Conservation (phyloP, 2,113 vertebrate genomes). For the Lophius piscatorius region DNA sequence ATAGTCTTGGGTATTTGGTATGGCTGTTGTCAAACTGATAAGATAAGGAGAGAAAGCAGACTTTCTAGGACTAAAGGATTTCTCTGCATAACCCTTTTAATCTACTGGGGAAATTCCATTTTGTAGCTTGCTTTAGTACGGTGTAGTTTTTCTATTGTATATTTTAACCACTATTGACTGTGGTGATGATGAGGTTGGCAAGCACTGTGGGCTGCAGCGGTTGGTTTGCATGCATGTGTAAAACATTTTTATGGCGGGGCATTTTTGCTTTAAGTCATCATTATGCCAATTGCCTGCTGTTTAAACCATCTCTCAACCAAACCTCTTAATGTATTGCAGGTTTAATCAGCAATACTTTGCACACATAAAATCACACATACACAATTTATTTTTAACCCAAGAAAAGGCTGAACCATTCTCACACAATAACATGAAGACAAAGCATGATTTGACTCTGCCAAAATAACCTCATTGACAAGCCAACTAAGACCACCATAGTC, state of each 20-base stretch:
- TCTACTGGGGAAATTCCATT: no score
- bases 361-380: constrained; percentile 28
- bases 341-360: constrained; percentile 67
- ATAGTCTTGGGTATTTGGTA: background rate
- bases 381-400: constrained; percentile 74
- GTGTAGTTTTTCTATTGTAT: constrained; percentile 30
- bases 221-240: constrained; percentile 22
- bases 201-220: constrained; percentile 7
- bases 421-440: constrained; percentile 73
- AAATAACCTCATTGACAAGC: constrained; percentile 44
- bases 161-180: constrained; percentile 43
- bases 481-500: constrained; percentile 32
- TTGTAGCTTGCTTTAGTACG: constrained; percentile 29
- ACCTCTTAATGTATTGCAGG: constrained; percentile 68
- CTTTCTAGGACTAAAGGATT: no score
- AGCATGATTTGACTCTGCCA: constrained; percentile 65
- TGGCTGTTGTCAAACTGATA: constrained; percentile 5
- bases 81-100: no score
- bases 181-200: constrained; percentile 35
- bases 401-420: constrained; percentile 65
- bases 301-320: constrained; percentile 69
- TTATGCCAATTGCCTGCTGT: constrained; percentile 70
- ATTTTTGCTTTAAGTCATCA: constrained; percentile 65
- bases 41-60: constrained; percentile 3
- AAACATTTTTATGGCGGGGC: constrained; percentile 43